Conservation (phyloP, 2,888 invertebrate genomes). For the Morpho helenor region DNA sequence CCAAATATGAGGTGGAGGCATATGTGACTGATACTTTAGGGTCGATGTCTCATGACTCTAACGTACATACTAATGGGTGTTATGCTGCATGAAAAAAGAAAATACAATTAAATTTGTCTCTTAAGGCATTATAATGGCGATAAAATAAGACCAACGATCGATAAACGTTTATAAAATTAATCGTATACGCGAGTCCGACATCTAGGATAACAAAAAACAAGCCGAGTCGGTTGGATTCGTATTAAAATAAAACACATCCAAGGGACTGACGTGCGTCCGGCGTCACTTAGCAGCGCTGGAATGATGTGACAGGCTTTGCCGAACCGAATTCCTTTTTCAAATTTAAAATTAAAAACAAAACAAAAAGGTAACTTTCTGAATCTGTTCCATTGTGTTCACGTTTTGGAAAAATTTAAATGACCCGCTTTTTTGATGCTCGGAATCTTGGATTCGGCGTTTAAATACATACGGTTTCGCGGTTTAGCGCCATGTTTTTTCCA, state of each 20-base stretch:
- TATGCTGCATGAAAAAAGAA: neutral
- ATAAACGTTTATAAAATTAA: conserved; percentile 51
- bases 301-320: conserved; percentile 78
- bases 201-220: conserved; percentile 74
- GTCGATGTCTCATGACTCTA: no score
- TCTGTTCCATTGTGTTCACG: conserved; percentile 78
- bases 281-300: conserved; percentile 79
- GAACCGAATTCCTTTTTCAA: conserved; percentile 73
- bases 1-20: no score
- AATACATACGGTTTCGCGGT: conserved; percentile 77
- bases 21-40: no score
- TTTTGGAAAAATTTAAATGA: conserved; percentile 78
- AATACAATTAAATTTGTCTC: conserved; percentile 12
- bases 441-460: conserved; percentile 75
- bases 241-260: conserved; percentile 75
- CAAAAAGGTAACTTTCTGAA: conserved; percentile 55
- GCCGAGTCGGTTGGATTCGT: conserved; percentile 65
- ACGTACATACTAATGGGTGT: no score
- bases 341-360: conserved; percentile 68
- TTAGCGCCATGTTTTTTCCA: conserved; percentile 79
- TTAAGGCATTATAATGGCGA: conserved; percentile 10
- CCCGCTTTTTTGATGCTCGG: conserved; percentile 66
- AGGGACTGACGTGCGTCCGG: conserved; percentile 76
- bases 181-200: conserved; percentile 59
- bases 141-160: conserved; percentile 24